Conservation (phyloP, 1,140 invertebrate species). For the Melipona quadrifasciata region DNA sequence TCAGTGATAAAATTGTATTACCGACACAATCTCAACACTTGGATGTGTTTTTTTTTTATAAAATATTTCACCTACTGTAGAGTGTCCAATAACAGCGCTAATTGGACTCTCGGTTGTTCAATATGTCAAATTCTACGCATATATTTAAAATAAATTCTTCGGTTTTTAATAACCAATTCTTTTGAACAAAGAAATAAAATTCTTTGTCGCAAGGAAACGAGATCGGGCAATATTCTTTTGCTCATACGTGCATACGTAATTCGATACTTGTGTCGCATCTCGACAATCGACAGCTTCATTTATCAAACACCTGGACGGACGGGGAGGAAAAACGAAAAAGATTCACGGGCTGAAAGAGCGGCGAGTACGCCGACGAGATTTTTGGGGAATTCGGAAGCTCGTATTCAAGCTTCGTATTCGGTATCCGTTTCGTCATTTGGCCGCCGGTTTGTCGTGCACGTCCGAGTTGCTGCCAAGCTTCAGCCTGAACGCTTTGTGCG, state of each 20-base stretch:
- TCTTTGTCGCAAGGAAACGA: no score
- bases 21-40: no score
- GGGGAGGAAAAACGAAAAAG: background rate
- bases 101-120: no score
- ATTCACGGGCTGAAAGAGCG: background rate
- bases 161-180: no score
- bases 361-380: background rate
- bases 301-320: constrained; percentile 6
- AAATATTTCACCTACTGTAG: no score
- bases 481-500: constrained; percentile 1
- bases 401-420: background rate
- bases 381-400: constrained; percentile 17
- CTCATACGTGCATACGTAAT: background rate
- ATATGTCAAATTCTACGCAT: no score
- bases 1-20: no score
- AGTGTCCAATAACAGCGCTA: no score
- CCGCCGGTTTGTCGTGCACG: constrained; percentile 6
- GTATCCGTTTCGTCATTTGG: constrained; percentile 17
- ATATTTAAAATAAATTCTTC: no score
- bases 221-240: background rate
- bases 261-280: background rate
- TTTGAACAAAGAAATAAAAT: no score
- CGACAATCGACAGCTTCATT: background rate
- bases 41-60: no score
- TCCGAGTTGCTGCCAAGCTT: background rate